Conservation (phyloP, 1,140 invertebrate species). For the Zaprionus kolodkinae region DNA sequence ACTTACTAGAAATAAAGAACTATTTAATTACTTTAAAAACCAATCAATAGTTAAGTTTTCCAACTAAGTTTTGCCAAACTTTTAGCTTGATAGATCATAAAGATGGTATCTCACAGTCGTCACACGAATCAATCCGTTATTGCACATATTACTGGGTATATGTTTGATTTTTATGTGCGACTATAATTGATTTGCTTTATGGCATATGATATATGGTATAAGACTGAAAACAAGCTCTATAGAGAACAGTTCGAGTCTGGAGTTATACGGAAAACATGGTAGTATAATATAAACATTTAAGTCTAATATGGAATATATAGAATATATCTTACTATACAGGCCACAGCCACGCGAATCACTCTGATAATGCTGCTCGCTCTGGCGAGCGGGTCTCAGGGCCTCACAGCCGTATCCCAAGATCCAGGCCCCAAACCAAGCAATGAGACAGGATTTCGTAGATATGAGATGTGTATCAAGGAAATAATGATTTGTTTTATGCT, state of each 20-base stretch:
- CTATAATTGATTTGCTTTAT: not conserved
- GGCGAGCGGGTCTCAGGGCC: no score
- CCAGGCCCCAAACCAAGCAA: no score
- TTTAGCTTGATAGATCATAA: not conserved
- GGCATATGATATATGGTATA: not conserved
- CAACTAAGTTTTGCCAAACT: not conserved
- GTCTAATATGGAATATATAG: not conserved
- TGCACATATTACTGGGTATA: not conserved
- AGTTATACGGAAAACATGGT: not conserved
- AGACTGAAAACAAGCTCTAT: not conserved
- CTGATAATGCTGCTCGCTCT: not conserved
- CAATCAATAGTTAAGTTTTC: not conserved
- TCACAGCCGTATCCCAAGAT: no score
- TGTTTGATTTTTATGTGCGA: not conserved
- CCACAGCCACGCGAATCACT: not conserved
- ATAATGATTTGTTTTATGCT: constrained; percentile 34
- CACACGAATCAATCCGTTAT: not conserved
- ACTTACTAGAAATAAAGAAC: no score
- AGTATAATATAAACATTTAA: not conserved
- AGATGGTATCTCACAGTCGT: not conserved
- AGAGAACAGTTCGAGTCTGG: not conserved
- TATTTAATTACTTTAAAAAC: no score
- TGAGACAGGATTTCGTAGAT: not conserved
- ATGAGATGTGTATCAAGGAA: constrained; percentile 53
- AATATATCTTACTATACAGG: not conserved